Base-by-base conservation (phyloP, 2,113 vertebrate genomes). In the Ciconia maguari region DNA sequence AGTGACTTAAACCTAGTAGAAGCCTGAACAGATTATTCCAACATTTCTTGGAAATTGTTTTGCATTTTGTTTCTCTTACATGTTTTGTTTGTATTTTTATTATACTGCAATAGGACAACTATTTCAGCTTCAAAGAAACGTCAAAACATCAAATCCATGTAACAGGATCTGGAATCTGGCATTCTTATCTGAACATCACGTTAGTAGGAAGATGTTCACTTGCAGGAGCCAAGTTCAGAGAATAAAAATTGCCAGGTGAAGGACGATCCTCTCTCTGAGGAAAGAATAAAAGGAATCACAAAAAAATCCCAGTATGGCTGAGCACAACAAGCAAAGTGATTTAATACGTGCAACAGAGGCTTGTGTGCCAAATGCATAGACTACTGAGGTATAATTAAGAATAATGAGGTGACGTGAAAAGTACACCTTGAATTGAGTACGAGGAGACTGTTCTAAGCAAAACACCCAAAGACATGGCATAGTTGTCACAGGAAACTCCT, bases 181-280 rank as follows among this genome's bases (percentile, higher is more conserved):
- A 64, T 64, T 75, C 12, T 41, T 36, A 10, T 21, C 58, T 87
- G 29, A 57, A 38, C 5, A 36, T 55, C 6, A 27, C 4, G 25
- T 89, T 83, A 38, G 10, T 9, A 61, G 32, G 38, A 75, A 68
- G 16, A 84, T 64, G 7, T 69, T 91, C 9, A 57, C 16, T 82
- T 48, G 9, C 8, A 60, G 51, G 21, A 85, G 25, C 5, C 21
- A 66, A 32, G 13, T 85, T 75, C 41, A 61, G 29, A 71, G 38
- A 68, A 42, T 20, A 61, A 76, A 82, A 79, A 21, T 65, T 79
- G 8, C 3, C 11, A 7, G 4, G 21, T 55, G 16, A 72, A 27
- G 32, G 11, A 62, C 1, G 0, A 57, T 68, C 11, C 5, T 26
- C 9, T 44, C 13, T 58, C 11, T 4, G 3, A 62, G 24, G 13